These are phyloP conservation scores for Bradysia coprophila DNA, from an alignment of 1,140 invertebrate genomes.

Conservation along the genomic window DNA sequence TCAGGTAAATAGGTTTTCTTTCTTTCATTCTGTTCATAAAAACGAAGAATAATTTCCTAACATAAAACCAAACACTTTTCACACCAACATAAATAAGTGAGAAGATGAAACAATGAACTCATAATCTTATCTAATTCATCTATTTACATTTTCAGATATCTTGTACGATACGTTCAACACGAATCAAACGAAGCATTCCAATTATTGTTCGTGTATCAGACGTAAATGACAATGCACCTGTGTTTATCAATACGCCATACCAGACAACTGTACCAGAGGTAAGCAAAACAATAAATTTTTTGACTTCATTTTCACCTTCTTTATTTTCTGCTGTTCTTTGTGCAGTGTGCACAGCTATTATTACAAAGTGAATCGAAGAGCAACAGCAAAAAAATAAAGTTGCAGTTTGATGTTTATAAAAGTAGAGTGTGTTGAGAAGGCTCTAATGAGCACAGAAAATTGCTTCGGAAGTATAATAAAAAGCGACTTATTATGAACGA, in stretches of 20 bases:
- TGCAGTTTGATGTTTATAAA: too few relatives aligned
- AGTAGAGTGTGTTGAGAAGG: too few relatives aligned
- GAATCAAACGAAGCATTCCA: slow-evolving; percentile 61
- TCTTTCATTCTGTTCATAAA: slow-evolving; percentile 1
- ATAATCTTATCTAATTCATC: neutral
- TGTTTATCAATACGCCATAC: slow-evolving; percentile 63
- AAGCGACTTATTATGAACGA: too few relatives aligned
- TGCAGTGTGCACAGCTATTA: too few relatives aligned
- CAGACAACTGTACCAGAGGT: slow-evolving; percentile 75
- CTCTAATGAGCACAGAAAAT: too few relatives aligned
- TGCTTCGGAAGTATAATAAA: too few relatives aligned
- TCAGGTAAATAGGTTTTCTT: slow-evolving; percentile 36
- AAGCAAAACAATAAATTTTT: slow-evolving; percentile 15
- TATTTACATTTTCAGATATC: slow-evolving; percentile 39
- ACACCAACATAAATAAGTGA: neutral
- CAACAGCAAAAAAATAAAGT: neutral
- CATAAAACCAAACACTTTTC: neutral
- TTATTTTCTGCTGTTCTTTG: neutral
- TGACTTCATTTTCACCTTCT: neutral
- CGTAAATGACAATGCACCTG: slow-evolving; percentile 73
- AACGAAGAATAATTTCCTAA: neutral
- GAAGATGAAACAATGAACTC: too few relatives aligned
- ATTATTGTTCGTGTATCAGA: slow-evolving; percentile 79
- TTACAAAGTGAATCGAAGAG: neutral
- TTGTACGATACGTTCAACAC: slow-evolving; percentile 54